Evolutionary conservation across 2,113 vertebrate genomes (phyloP).

Genomic region (Alethe diademata): DNA sequence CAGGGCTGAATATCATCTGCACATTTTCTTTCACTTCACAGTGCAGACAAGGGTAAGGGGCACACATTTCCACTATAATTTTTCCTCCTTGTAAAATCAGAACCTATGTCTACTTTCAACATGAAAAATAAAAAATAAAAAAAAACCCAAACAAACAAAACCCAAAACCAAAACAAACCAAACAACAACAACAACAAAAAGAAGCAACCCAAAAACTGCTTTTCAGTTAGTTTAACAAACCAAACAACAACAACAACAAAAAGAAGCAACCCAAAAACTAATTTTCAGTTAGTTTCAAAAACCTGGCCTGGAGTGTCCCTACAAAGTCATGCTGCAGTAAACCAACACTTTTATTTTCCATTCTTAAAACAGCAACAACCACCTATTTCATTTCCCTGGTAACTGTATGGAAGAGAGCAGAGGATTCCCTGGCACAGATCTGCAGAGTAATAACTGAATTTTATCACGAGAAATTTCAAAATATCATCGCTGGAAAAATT

Average conservation of each 20-base stretch:
- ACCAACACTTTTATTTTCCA: not conserved
- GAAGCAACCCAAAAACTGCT: not conserved
- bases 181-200: not conserved
- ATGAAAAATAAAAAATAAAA: not conserved
- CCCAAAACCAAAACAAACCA: no score
- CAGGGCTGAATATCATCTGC: not conserved
- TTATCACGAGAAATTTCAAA: not conserved
- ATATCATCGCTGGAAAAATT: not conserved
- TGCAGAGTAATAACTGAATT: not conserved
- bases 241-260: no score
- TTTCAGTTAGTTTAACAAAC: not conserved
- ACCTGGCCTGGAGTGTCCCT: not conserved
- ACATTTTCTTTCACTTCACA: not conserved
- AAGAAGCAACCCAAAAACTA: not conserved
- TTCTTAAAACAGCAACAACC: not conserved
- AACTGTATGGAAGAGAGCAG: not conserved
- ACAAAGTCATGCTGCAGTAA: not conserved
- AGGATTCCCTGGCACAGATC: not conserved
- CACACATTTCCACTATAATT: not conserved
- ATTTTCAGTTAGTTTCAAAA: not conserved
- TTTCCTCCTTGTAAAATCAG: not conserved
- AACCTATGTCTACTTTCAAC: not conserved
- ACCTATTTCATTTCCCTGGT: constrained; percentile 14
- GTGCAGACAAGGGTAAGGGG: not conserved
- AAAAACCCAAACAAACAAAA: not conserved